A percentile compares a stretch with the other conserved stretches of the same genome.
Conservation (phyloP, 2,113 vertebrate species). For the Eulemur macaco region DNA sequence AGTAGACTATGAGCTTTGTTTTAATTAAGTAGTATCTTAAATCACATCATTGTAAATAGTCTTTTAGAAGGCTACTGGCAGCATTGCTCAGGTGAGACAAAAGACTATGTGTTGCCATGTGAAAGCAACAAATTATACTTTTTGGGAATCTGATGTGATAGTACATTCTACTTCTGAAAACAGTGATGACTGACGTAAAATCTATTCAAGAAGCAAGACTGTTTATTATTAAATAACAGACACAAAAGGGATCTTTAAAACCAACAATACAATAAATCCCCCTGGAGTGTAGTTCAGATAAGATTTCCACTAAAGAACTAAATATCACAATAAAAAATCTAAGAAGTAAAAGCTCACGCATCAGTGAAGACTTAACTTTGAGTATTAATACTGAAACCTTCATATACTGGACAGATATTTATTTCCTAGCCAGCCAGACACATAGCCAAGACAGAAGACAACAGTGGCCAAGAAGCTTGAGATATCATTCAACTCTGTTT, state of each 20-base stretch:
- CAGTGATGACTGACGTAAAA: background rate
- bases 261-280: background rate
- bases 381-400: slow-evolving; percentile 3
- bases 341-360: slow-evolving; percentile 46
- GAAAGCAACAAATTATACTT: slow-evolving; percentile 19
- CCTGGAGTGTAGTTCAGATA: background rate
- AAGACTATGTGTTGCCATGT: background rate
- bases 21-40: background rate
- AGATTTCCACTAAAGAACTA: slow-evolving; percentile 50
- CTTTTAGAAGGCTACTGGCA: background rate
- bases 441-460: slow-evolving; percentile 55
- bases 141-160: background rate
- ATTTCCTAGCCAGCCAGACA: slow-evolving; percentile 7
- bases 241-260: slow-evolving; percentile 47
- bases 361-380: slow-evolving; percentile 28
- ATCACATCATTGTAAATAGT: background rate
- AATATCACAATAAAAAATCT: slow-evolving; percentile 25
- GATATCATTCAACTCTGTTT: background rate
- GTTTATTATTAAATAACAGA: slow-evolving; percentile 37
- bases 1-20: background rate
- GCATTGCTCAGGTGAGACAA: background rate
- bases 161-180: slow-evolving; percentile 14
- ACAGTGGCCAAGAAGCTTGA: slow-evolving; percentile 55
- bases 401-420: background rate
- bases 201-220: slow-evolving; percentile 52